A percentile compares a stretch with the other conserved stretches of the same genome.
phyloP scores from a whole-genome alignment of 2,113 vertebrate species.

The Nibea coibor region DNA sequence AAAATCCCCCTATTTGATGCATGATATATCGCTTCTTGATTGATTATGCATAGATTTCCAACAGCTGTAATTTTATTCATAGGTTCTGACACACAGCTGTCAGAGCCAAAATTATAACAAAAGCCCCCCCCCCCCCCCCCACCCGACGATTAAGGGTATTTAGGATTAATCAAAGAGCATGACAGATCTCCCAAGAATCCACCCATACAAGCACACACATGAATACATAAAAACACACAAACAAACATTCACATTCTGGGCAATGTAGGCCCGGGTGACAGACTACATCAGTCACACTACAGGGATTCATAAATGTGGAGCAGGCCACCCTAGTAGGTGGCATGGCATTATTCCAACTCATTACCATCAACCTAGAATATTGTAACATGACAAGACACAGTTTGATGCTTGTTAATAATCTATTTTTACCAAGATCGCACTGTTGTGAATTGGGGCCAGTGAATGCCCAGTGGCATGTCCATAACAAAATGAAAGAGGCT shows the following conservation, averaged over 20 bases:
- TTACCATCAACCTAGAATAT: constrained; percentile 66
- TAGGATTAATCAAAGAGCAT: constrained; percentile 41
- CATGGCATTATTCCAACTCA: constrained; percentile 67
- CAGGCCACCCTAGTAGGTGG: constrained; percentile 58
- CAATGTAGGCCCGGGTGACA: constrained; percentile 36
- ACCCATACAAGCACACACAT: constrained; percentile 7
- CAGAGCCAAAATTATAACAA: constrained; percentile 41
- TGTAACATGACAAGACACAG: constrained; percentile 49
- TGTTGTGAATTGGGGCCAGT: constrained; percentile 30
- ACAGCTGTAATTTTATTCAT: constrained; percentile 73
- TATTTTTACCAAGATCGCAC: constrained; percentile 58
- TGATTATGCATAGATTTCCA: constrained; percentile 41
- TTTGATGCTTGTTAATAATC: constrained; percentile 60
- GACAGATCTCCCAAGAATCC: constrained; percentile 18
- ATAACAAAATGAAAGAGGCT: constrained; percentile 31
- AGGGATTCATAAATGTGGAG: constrained; percentile 62
- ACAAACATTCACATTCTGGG: constrained; percentile 12
- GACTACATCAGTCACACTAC: constrained; percentile 58
- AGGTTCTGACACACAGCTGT: constrained; percentile 55
- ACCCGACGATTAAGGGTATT: constrained; percentile 49
- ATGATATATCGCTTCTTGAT: constrained; percentile 48
- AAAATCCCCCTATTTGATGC: constrained; percentile 45
- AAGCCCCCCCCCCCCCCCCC: constrained; percentile 26
- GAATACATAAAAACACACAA: constrained; percentile 50
- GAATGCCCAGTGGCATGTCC: constrained; percentile 51